Base-by-base conservation (phyloP, 2,797 vertebrate genomes). In the Choloepus didactylus region DNA sequence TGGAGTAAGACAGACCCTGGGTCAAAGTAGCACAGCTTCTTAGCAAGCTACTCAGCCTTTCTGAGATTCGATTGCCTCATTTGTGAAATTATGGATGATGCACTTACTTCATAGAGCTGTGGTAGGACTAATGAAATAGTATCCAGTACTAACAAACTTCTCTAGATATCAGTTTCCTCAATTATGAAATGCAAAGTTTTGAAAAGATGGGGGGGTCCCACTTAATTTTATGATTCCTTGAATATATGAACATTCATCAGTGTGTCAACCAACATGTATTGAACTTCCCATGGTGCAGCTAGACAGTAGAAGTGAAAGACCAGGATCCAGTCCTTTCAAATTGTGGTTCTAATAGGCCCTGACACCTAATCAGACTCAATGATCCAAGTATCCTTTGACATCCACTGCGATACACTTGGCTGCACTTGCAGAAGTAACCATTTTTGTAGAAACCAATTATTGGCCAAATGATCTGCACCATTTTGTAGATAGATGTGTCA, bases 391-490 rank as follows among this genome's bases (percentile, higher is more conserved):
- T 87, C 56, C 46, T 94, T 84, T 89, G 89, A 88, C 51, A 16
- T 46, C 85, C 51, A 18, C 51, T 54, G 27, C 41, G 49, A 46
- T 23, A 90, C 21, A 41, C 76, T 86, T 80, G 15, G 27, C 72
- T 90, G 38, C 49, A 67, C 23, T 67, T 90, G 38, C 85, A 82
- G 38, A 62, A 41, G 66, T 76, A 76, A 94, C 70, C 2, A 85
- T 35, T 31, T 93, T 86, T 91, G 44, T 41, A 80, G 92, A 86
- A 91, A 35, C 70, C 75, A 67, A 54, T 79, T 89, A 95, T 60
- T 93, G 94, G 88, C 70, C 93, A 76, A 64, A 90, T 80, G 51
- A 46, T 90, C 6, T 44, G 44, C 59, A 59, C 67, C 11, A 19
- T 83, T 91, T 81, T 59, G 3, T 75, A 51, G 87, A 91, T 35